Evolutionary conservation across 2,113 vertebrate genomes (phyloP).

Genomic region (Polypterus bichir): DNA sequence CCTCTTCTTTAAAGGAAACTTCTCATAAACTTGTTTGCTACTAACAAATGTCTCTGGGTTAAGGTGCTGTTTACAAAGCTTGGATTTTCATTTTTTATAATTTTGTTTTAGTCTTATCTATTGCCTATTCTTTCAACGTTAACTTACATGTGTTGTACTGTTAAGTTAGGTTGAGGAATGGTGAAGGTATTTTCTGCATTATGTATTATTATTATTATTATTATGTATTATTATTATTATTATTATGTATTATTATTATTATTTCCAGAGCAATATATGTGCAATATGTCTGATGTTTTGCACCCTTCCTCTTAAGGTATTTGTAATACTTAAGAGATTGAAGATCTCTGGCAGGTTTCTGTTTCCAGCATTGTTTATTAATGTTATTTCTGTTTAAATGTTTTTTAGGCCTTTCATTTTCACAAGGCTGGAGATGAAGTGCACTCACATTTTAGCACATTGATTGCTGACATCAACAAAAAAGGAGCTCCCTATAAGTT

Average conservation of each 20-base stretch:
- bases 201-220: not conserved
- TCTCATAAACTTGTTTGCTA: not conserved
- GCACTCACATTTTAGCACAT: conserved; percentile 50
- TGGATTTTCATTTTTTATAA: not conserved
- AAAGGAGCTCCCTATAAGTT: conserved; percentile 48
- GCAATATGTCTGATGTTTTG: not conserved
- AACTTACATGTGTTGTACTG: no score
- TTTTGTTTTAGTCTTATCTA: not conserved
- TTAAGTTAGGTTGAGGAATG: no score
- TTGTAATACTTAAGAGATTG: not conserved
- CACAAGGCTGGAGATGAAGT: conserved; percentile 33
- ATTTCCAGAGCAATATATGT: not conserved
- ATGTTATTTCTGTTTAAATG: not conserved
- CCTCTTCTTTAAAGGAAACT: not conserved
- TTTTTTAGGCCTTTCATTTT: conserved; percentile 40
- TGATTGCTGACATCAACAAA: conserved; percentile 60
- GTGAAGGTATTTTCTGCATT: no score
- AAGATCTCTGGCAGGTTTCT: no score
- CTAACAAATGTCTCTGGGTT: not conserved
- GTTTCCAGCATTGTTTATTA: no score
- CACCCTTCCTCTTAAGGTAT: conserved; percentile 32
- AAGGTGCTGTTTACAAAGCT: not conserved
- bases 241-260: not conserved
- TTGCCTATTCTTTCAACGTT: no score
- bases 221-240: not conserved